Evolutionary conservation across 2,113 vertebrate species (phyloP), one percentile per base, ranked within the genome.

Genomic region (Probosciger aterrimus): DNA sequence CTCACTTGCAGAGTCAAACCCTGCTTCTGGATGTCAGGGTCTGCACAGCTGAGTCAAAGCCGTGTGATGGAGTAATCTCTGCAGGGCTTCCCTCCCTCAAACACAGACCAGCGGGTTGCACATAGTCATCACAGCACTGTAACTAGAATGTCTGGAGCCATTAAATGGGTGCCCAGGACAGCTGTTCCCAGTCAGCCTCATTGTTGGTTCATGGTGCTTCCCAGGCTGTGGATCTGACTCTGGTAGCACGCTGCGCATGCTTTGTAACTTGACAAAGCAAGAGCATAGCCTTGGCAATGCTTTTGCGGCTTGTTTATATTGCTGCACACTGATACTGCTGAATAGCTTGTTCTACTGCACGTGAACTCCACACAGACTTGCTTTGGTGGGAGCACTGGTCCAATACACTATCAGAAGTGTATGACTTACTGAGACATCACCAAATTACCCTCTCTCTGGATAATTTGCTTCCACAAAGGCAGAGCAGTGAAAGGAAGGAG

Each of bases 171-270:
- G 35, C 33, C 44, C 63, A 49, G 68, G 68, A 37, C 28, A 23
- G 14, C 15, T 53, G n/a, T 14, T 84, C 33, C 41, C 47, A 8
- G 15, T n/a, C 78, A 60, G 25, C 19, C 39, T 69, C 14, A 4
- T 30, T 0, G 1, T 5, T 2, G 1, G 24, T 27, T 69, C 8
- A 44, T 43, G 44, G 23, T 55, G 49, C 11, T 33, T 37, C 28
- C 37, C 9, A 15, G 22, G 73, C 80, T 60, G n/a, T 28, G 39
- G 22, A 7, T 39, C 27, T 0, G 1, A 7, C 53, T n/a, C 52
- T 33, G 53, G 46, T 8, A 39, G 62, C 5, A 4, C 27, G 31
- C 70, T 46, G 39, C 3, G 10, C 0, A 0, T 6, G 22, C 6
- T 12, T 37, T 80, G 17, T 53, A 11, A 13, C n/a, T 63, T n/a